Conservation (phyloP, 2,113 vertebrate genomes). For the Platycercus adscitus region DNA sequence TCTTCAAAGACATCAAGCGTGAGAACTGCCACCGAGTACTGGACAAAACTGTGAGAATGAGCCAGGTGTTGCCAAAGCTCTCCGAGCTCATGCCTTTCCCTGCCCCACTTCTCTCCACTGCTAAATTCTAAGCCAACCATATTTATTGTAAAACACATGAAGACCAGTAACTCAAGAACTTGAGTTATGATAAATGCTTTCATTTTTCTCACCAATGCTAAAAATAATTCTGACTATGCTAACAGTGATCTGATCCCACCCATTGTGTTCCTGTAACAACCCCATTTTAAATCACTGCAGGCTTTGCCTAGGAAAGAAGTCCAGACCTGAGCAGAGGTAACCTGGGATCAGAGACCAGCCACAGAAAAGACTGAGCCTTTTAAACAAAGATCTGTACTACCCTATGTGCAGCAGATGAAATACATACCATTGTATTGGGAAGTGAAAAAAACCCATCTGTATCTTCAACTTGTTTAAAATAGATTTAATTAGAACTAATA, state of each 20-base stretch:
- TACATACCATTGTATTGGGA: not conserved
- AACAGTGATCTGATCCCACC: not conserved
- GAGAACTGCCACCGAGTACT: not conserved
- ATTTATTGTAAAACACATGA: not conserved
- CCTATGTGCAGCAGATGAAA: not conserved
- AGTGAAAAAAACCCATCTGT: not conserved
- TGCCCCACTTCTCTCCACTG: not conserved
- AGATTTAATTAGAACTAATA: slow-evolving; percentile 58
- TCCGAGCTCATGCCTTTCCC: not conserved
- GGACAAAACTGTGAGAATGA: not conserved
- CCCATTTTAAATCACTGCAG: not conserved
- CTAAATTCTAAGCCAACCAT: not conserved
- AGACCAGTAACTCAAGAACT: not conserved
- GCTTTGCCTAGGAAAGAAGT: not conserved
- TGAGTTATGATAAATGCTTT: not conserved
- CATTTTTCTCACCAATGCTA: not conserved
- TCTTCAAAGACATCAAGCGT: not conserved
- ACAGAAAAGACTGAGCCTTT: not conserved
- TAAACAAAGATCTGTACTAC: not conserved
- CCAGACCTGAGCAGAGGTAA: not conserved
- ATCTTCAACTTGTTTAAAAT: slow-evolving; percentile 14
- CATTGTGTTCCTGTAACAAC: not conserved
- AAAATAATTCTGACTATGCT: not conserved
- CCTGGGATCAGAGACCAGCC: not conserved
- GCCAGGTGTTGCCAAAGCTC: not conserved